phyloP scores from a whole-genome alignment of 2,797 vertebrate genomes.

The Miichthys miiuy region DNA sequence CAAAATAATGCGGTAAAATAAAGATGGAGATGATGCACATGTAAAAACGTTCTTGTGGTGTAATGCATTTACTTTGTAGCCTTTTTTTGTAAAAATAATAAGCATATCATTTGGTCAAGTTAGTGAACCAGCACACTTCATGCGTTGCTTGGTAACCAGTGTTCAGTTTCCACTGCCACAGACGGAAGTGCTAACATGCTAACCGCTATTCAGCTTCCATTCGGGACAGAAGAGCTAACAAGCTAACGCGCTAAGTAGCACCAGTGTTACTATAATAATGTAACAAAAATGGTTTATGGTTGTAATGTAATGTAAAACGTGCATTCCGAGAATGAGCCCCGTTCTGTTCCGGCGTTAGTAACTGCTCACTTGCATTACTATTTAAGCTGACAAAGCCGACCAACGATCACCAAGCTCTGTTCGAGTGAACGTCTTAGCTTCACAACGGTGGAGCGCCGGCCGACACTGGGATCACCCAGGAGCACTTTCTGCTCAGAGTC shows the following conservation, averaged over 20 bases:
- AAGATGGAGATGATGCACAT: neutral
- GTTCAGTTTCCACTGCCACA: neutral
- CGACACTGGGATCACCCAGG: constrained; percentile 45
- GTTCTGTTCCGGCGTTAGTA: constrained; percentile 64
- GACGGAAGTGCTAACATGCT: neutral
- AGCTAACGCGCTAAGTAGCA: neutral
- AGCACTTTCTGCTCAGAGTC: constrained; percentile 77
- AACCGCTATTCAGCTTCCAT: neutral
- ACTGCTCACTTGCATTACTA: constrained; percentile 72
- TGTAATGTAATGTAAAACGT: neutral
- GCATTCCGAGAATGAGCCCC: constrained; percentile 85
- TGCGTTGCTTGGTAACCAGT: neutral
- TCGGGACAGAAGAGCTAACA: neutral
- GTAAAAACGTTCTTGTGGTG: neutral
- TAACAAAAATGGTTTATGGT: neutral
- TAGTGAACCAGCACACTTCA: neutral
- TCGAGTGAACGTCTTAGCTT: constrained; percentile 61
- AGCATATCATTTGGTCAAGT: neutral
- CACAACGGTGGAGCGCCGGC: fast-evolving
- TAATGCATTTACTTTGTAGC: neutral
- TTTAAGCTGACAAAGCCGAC: constrained; percentile 59
- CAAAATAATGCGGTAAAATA: neutral
- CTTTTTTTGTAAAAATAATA: neutral
- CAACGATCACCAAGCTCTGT: constrained; percentile 56
- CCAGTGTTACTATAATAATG: neutral